These are phyloP conservation scores for Drosophila varians DNA, from an alignment of 1,140 invertebrate species.

Conservation along the genomic window DNA sequence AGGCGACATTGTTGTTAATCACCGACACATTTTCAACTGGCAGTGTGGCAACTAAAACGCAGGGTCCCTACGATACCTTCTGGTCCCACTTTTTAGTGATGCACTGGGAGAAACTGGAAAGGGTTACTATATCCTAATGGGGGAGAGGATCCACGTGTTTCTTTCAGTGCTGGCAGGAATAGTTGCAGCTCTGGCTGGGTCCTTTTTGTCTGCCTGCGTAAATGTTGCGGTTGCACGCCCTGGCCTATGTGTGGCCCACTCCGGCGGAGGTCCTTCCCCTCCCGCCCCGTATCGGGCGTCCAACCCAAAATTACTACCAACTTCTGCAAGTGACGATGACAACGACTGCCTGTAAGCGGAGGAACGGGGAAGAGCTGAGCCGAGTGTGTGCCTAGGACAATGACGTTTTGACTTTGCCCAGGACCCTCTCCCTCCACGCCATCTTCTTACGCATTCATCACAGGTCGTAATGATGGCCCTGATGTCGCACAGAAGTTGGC, in stretches of 20 bases:
- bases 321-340: conserved; percentile 76
- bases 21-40: conserved; percentile 73
- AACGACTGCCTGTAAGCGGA: conserved; percentile 52
- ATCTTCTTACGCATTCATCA: conserved; percentile 58
- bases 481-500: conserved; percentile 42
- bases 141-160: background rate
- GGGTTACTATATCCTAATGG: no score
- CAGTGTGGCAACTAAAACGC: conserved; percentile 47
- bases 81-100: conserved; percentile 1
- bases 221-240: conserved; percentile 71
- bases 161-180: conserved; percentile 15
- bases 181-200: conserved; percentile 1
- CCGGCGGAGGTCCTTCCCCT: background rate
- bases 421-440: background rate
- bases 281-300: conserved; percentile 33
- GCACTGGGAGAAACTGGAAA: conserved; percentile 16
- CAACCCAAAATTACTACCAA: conserved; percentile 79
- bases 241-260: conserved; percentile 47
- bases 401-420: conserved; percentile 58
- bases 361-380: conserved; percentile 7
- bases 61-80: conserved; percentile 21
- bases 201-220: conserved; percentile 53
- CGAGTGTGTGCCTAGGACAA: conserved; percentile 52
- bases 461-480: conserved; percentile 59
- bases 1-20: conserved; percentile 80